Evolutionary conservation across 1,140 invertebrate species (phyloP).

Genomic region (Homalodisca vitripennis): DNA sequence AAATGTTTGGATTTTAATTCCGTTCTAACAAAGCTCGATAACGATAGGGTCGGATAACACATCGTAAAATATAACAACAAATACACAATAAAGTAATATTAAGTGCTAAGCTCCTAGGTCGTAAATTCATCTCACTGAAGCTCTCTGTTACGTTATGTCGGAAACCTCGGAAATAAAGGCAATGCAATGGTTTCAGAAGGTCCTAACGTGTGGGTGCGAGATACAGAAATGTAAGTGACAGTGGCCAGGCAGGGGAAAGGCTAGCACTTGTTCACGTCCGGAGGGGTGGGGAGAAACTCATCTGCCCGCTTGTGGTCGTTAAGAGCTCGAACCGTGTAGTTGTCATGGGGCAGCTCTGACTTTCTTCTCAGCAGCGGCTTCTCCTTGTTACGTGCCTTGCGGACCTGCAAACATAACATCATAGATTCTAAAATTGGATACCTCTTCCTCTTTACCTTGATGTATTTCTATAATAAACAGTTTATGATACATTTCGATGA

Average conservation of each 20-base stretch:
- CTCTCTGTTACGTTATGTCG: too few relatives aligned
- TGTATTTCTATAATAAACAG: too few relatives aligned
- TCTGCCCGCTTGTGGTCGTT: conserved; percentile 91
- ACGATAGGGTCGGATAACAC: conserved; percentile 1
- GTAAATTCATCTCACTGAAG: too few relatives aligned
- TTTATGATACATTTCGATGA: too few relatives aligned
- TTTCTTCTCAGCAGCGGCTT: conserved; percentile 90
- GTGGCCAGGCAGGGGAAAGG: neutral
- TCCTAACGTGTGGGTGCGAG: too few relatives aligned
- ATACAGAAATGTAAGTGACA: too few relatives aligned
- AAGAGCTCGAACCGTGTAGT: conserved; percentile 83
- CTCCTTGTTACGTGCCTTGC: conserved; percentile 64
- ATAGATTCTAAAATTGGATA: neutral
- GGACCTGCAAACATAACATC: conserved; percentile 43
- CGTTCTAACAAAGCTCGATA: neutral
- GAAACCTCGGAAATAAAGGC: too few relatives aligned
- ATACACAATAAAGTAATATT: neutral
- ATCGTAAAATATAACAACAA: conserved; percentile 20
- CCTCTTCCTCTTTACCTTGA: too few relatives aligned
- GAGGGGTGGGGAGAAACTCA: conserved; percentile 79
- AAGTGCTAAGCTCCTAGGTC: too few relatives aligned
- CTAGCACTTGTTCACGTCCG: conserved; percentile 84
- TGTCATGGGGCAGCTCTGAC: conserved; percentile 91
- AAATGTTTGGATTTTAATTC: neutral
- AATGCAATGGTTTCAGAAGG: too few relatives aligned